Conservation (phyloP, 2,888 invertebrate genomes). For the Agrotis puta region DNA sequence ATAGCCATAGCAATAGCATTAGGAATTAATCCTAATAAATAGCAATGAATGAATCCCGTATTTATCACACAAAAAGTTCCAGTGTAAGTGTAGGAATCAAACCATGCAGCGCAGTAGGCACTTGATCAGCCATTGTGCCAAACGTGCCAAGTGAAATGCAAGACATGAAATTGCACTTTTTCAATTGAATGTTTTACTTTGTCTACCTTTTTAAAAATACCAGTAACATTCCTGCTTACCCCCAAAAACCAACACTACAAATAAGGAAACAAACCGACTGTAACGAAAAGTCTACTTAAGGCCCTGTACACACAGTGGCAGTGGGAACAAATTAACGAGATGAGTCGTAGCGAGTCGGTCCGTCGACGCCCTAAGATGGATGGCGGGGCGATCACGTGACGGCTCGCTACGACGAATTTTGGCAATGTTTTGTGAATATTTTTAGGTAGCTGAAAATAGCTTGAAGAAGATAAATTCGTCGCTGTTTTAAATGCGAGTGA, state of each 20-base stretch:
- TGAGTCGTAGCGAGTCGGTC: constrained; percentile 79
- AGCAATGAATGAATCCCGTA: too few species aligned
- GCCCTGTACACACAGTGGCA: constrained; percentile 55
- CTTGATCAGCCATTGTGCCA: too few species aligned
- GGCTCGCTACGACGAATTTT: constrained; percentile 74
- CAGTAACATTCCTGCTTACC: constrained; percentile 10
- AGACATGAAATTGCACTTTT: too few species aligned
- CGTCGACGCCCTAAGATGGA: constrained; percentile 85
- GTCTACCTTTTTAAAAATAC: neutral
- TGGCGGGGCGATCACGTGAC: constrained; percentile 63
- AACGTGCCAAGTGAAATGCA: too few species aligned
- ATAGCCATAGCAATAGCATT: too few species aligned
- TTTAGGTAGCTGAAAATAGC: neutral
- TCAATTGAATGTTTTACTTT: neutral
- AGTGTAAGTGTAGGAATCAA: too few species aligned
- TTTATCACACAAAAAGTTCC: too few species aligned
- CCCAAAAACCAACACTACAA: constrained; percentile 28
- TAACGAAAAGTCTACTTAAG: constrained; percentile 64
- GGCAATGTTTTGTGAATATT: constrained; percentile 11
- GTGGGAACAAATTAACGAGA: constrained; percentile 81
- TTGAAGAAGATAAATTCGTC: neutral
- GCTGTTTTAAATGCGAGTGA: neutral
- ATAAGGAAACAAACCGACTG: constrained; percentile 54
- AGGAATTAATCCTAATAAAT: too few species aligned
- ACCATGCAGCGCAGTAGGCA: too few species aligned